A percentile compares a stretch with the other conserved stretches of the same genome.
These are phyloP conservation scores for Centropus bengalensis DNA, from an alignment of 2,113 vertebrate species.

Conservation along the genomic window DNA sequence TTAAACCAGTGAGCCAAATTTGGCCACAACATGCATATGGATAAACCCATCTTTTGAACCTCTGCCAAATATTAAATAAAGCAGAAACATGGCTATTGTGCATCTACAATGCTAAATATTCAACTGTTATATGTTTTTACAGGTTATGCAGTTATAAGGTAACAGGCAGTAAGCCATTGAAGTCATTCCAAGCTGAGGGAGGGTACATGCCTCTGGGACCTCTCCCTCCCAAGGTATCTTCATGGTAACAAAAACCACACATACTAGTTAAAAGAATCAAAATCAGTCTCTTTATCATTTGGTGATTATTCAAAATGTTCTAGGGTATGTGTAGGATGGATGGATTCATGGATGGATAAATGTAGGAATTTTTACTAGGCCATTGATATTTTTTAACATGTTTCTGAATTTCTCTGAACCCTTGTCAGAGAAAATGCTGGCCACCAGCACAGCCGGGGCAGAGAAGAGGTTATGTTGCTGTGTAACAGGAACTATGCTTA, in stretches of 20 bases:
- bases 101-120: not conserved
- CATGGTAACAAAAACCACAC: not conserved
- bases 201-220: not conserved
- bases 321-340: not conserved
- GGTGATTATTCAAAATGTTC: not conserved
- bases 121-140: not conserved
- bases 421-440: not conserved
- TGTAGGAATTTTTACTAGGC: not conserved
- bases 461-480: not conserved
- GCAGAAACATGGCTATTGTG: not conserved
- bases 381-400: not conserved
- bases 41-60: not conserved
- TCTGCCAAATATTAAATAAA: not conserved
- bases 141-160: not conserved
- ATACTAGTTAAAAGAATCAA: not conserved
- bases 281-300: not conserved
- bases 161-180: not conserved
- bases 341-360: not conserved
- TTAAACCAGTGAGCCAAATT: not conserved
- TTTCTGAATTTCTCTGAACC: not conserved
- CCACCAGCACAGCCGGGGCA: not conserved
- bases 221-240: not conserved
- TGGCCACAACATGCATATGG: not conserved
- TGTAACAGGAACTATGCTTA: not conserved
- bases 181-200: not conserved